Evolutionary conservation across 2,888 invertebrate species (phyloP), one percentile per base, ranked within the genome.

Genomic region (Papilio demoleus): DNA sequence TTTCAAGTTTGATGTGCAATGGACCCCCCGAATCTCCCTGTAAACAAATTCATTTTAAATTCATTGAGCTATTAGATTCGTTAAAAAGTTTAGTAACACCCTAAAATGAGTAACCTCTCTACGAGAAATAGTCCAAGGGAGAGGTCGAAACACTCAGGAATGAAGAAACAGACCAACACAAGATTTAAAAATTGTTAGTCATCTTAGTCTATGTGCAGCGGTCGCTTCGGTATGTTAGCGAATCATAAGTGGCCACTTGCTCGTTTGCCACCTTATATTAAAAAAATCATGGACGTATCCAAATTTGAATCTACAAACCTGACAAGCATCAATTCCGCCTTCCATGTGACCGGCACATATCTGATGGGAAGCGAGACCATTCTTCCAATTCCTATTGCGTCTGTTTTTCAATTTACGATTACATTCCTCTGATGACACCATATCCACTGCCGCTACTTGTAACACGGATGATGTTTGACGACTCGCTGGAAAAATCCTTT

Each of bases 241-340:
- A n/a, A n/a, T n/a, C n/a, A n/a, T n/a, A n/a, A n/a, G n/a, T n/a
- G n/a, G n/a, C n/a, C n/a, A n/a, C n/a, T n/a, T n/a, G n/a, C n/a
- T n/a, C n/a, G n/a, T n/a, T n/a, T n/a, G n/a, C n/a, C n/a, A n/a
- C n/a, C n/a, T n/a, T n/a, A n/a, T n/a, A n/a, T n/a, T n/a, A n/a
- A n/a, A n/a, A n/a, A n/a, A n/a, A n/a, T n/a, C n/a, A n/a, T n/a
- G n/a, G n/a, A n/a, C n/a, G n/a, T n/a, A n/a, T n/a, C n/a, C n/a
- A n/a, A n/a, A n/a, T n/a, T n/a, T n/a, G n/a, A n/a, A n/a, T 31
- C 31, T 31, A 38, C 50, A 38, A 75, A 86, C 87, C 81, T 84
- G 82, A 71, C 88, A 87, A 36, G 86, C 79, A 66, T 87, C 87
- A 0, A 83, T 82, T 4, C 85, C 86, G 4, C 87, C 87, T 34